Conservation (phyloP, 2,888 invertebrate species). For the Apamea monoglypha region DNA sequence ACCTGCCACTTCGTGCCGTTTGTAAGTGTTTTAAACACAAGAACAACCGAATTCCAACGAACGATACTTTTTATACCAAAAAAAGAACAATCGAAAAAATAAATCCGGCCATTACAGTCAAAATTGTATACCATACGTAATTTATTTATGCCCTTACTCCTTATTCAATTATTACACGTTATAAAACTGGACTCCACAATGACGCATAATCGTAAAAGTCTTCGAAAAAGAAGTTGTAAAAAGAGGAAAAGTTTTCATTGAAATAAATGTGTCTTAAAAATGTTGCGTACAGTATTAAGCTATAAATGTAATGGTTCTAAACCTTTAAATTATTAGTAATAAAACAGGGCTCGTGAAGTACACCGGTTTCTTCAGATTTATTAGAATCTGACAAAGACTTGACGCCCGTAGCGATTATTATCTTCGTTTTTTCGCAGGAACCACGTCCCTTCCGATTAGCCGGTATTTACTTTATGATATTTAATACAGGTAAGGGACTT, state of each 20-base stretch:
- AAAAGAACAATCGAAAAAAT: neutral
- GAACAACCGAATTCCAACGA: neutral
- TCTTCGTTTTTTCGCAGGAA: slow-evolving; percentile 23
- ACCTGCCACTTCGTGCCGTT: neutral
- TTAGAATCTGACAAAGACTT: slow-evolving; percentile 29
- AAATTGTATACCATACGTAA: slow-evolving; percentile 8
- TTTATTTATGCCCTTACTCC: slow-evolving; percentile 37
- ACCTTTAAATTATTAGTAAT: slow-evolving; percentile 44
- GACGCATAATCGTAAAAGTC: slow-evolving; percentile 25
- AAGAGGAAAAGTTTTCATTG: neutral
- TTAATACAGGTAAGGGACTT: slow-evolving; percentile 16
- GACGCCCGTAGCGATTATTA: slow-evolving; percentile 9
- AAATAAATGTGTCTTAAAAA: slow-evolving; percentile 25
- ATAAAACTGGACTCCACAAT: slow-evolving; percentile 28
- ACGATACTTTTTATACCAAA: neutral
- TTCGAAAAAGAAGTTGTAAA: slow-evolving; percentile 34
- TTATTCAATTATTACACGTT: slow-evolving; percentile 33
- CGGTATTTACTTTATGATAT: slow-evolving; percentile 28
- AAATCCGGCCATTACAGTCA: neutral
- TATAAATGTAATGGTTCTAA: slow-evolving; percentile 45
- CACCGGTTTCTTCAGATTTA: slow-evolving; percentile 32
- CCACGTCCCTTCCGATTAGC: slow-evolving; percentile 16
- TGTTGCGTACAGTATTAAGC: slow-evolving; percentile 39
- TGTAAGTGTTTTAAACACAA: neutral
- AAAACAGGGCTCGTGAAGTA: slow-evolving; percentile 30